Evolutionary conservation across 1,140 invertebrate genomes (phyloP).

Genomic region (Drosophila kohkoa): DNA sequence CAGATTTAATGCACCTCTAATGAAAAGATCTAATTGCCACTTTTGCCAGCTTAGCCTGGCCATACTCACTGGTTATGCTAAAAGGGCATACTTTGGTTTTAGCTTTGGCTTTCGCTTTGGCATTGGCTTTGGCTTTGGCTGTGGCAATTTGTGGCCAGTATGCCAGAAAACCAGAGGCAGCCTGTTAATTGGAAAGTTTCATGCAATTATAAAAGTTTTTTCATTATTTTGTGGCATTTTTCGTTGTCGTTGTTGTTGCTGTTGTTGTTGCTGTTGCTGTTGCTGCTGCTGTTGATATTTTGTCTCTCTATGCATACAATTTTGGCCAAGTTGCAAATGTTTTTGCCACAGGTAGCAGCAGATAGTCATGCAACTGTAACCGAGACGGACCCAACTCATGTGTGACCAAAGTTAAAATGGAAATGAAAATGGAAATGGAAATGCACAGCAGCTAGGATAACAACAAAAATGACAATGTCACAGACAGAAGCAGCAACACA

Average conservation of each 20-base stretch:
- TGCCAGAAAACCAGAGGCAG: constrained; percentile 64
- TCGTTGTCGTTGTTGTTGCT: constrained; percentile 28
- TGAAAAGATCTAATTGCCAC: constrained; percentile 72
- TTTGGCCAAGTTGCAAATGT: constrained; percentile 65
- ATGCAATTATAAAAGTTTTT: constrained; percentile 83
- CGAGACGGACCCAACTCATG: constrained; percentile 73
- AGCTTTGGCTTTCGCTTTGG: neutral
- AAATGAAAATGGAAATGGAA: constrained; percentile 56
- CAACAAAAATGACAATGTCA: constrained; percentile 72
- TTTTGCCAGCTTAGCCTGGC: constrained; percentile 38
- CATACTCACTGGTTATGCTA: neutral
- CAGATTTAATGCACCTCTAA: constrained; percentile 57
- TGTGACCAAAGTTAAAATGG: constrained; percentile 79
- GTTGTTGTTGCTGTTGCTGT: constrained; percentile 34
- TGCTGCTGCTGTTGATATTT: constrained; percentile 66
- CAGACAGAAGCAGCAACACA: constrained; percentile 41
- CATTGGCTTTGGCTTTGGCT: constrained; percentile 28
- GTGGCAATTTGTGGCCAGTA: constrained; percentile 44
- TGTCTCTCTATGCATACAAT: constrained; percentile 68
- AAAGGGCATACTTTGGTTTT: neutral
- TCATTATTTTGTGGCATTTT: constrained; percentile 75
- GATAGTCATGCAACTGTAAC: constrained; percentile 64
- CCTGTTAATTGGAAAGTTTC: constrained; percentile 82
- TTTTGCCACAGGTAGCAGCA: constrained; percentile 48
- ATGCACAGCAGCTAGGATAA: constrained; percentile 23